phyloP scores from a whole-genome alignment of 1,140 invertebrate genomes.

The Drosophila neocordata region DNA sequence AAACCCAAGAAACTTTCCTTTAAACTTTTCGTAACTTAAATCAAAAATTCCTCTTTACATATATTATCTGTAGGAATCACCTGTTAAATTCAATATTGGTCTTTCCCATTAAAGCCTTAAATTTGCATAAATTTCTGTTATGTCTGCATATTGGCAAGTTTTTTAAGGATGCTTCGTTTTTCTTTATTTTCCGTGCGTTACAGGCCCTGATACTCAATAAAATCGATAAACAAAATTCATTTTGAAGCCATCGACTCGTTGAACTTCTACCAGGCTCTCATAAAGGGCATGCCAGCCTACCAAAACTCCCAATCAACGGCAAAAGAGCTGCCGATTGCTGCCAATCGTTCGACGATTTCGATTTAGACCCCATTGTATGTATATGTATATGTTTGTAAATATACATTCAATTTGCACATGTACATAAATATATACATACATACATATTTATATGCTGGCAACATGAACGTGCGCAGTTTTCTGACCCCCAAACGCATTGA shows the following conservation, averaged over 20 bases:
- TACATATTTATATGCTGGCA: not conserved
- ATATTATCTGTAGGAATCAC: no score
- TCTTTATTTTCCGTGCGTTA: not conserved
- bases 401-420: not conserved
- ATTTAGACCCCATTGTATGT: slow-evolving; percentile 60
- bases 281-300: slow-evolving; percentile 32
- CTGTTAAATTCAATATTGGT: no score
- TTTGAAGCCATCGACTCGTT: slow-evolving; percentile 70
- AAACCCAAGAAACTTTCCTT: no score
- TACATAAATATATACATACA: not conserved
- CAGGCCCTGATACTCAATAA: slow-evolving; percentile 37
- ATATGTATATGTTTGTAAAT: slow-evolving; percentile 11
- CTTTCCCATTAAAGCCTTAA: not conserved
- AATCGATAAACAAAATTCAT: slow-evolving; percentile 63
- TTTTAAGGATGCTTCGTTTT: no score
- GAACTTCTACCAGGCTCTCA: slow-evolving; percentile 65
- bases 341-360: slow-evolving; percentile 66
- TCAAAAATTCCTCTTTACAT: no score
- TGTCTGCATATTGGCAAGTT: not conserved
- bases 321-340: slow-evolving; percentile 34
- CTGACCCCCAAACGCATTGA: slow-evolving; percentile 15
- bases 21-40: no score
- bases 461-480: slow-evolving; percentile 17
- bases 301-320: slow-evolving; percentile 30
- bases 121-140: not conserved